Evolutionary conservation across 2,113 vertebrate genomes (phyloP).

Genomic region (Myotis davidii): DNA sequence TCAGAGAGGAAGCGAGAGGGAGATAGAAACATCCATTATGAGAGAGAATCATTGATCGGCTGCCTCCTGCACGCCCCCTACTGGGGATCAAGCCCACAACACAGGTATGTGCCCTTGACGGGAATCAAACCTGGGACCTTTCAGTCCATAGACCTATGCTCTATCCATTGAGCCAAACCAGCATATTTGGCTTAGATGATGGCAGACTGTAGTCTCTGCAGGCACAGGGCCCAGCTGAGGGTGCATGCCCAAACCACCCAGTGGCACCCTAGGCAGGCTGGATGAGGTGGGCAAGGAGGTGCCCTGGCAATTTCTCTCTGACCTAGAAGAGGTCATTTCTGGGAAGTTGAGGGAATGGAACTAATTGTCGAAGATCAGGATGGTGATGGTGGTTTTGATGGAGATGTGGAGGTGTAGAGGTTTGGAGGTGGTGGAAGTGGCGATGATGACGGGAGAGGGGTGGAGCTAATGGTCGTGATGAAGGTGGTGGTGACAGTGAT

Average conservation of each 20-base stretch:
- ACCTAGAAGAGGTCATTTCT: conserved; percentile 11
- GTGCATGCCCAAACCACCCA: not conserved
- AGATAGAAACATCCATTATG: too few species aligned
- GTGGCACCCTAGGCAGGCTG: not conserved
- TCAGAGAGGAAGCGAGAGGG: too few species aligned
- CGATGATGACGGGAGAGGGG: too few species aligned
- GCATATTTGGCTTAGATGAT: not conserved
- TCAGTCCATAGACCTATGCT: too few species aligned
- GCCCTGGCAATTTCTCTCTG: not conserved
- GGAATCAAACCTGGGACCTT: too few species aligned
- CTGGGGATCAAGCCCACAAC: too few species aligned
- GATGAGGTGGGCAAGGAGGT: not conserved
- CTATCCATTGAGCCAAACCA: too few species aligned
- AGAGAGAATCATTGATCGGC: too few species aligned
- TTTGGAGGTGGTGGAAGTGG: too few species aligned
- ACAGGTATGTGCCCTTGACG: too few species aligned
- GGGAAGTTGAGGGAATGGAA: not conserved
- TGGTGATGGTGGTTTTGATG: not conserved
- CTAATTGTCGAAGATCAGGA: not conserved
- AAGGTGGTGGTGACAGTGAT: not conserved
- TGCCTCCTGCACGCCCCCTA: too few species aligned
- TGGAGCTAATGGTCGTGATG: not conserved
- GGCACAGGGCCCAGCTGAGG: not conserved
- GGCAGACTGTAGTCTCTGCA: not conserved
- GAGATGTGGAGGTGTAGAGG: too few species aligned